A percentile compares a stretch with the other conserved stretches of the same genome.
phyloP scores from a whole-genome alignment of 2,888 invertebrate genomes.

The Muscina levida region DNA sequence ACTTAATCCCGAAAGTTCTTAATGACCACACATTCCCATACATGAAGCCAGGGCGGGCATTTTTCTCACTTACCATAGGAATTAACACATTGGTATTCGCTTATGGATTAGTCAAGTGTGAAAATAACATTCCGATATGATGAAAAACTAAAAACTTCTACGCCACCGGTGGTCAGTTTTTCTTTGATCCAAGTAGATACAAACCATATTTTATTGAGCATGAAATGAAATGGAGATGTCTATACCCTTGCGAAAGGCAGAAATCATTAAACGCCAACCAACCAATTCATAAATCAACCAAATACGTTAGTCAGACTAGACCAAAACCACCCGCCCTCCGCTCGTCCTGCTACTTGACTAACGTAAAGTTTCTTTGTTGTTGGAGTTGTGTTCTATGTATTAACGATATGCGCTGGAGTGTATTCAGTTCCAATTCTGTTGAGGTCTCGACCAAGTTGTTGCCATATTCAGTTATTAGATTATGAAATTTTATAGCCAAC shows the following conservation, averaged over 20 bases:
- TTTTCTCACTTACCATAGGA: too few relatives aligned
- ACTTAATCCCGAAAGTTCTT: too few relatives aligned
- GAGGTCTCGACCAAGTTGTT: not conserved
- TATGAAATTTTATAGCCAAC: conserved; percentile 58
- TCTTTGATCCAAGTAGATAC: too few relatives aligned
- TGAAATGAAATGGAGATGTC: conserved; percentile 39
- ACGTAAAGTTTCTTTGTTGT: not conserved
- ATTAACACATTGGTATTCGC: too few relatives aligned
- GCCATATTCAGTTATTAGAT: conserved; percentile 37
- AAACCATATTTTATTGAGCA: conserved; percentile 44
- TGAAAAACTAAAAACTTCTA: too few relatives aligned
- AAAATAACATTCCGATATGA: conserved; percentile 34
- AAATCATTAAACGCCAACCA: not conserved
- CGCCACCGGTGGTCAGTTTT: too few relatives aligned
- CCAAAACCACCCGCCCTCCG: not conserved
- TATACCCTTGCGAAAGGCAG: not conserved
- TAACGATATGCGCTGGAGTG: not conserved
- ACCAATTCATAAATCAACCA: conserved; percentile 1
- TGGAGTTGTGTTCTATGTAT: not conserved
- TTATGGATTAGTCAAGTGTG: conserved; percentile 38
- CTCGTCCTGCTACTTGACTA: too few relatives aligned
- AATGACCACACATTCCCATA: too few relatives aligned
- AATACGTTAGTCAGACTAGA: not conserved
- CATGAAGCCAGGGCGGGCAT: too few relatives aligned
- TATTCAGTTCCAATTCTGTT: not conserved